Evolutionary conservation across 2,113 vertebrate species (phyloP).

Genomic region (Tylochromis polylepis): DNA sequence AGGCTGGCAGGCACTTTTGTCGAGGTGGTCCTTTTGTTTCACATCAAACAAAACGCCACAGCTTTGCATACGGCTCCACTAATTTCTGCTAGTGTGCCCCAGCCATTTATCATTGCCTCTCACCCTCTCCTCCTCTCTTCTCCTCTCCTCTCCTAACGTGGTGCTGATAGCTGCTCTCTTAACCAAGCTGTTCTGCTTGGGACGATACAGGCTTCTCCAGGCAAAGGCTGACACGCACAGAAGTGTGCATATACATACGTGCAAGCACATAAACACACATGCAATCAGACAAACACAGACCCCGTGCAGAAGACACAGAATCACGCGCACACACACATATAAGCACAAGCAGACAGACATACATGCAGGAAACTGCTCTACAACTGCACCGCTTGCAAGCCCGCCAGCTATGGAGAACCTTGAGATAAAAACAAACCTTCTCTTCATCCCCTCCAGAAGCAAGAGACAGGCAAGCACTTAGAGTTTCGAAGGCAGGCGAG

Average conservation of each 20-base stretch:
- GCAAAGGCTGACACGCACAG: slow-evolving; percentile 34
- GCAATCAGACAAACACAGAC: not conserved
- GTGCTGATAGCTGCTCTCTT: slow-evolving; percentile 58
- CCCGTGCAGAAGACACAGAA: not conserved
- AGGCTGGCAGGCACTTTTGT: slow-evolving; percentile 74
- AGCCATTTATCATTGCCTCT: slow-evolving; percentile 69
- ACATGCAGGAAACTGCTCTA: slow-evolving; percentile 35
- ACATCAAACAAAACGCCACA: slow-evolving; percentile 75
- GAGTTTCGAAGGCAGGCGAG: slow-evolving; percentile 33
- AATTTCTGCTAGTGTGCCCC: slow-evolving; percentile 72
- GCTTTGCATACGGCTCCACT: slow-evolving; percentile 73
- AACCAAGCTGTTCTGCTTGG: slow-evolving; percentile 52
- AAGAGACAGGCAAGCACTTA: slow-evolving; percentile 36
- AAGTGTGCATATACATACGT: not conserved
- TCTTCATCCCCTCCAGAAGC: slow-evolving; percentile 58
- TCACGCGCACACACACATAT: not conserved
- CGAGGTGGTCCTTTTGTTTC: slow-evolving; percentile 74
- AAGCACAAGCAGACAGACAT: not conserved
- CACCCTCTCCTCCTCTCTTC: slow-evolving; percentile 54
- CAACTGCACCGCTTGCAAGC: slow-evolving; percentile 41
- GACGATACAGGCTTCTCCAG: slow-evolving; percentile 51
- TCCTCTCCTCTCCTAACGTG: slow-evolving; percentile 46
- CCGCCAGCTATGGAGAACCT: slow-evolving; percentile 67
- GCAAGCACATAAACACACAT: not conserved
- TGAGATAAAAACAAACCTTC: slow-evolving; percentile 66